A percentile compares a stretch with the other conserved stretches of the same genome.
phyloP scores from a whole-genome alignment of 2,888 invertebrate species.

The Fragum sueziense region DNA sequence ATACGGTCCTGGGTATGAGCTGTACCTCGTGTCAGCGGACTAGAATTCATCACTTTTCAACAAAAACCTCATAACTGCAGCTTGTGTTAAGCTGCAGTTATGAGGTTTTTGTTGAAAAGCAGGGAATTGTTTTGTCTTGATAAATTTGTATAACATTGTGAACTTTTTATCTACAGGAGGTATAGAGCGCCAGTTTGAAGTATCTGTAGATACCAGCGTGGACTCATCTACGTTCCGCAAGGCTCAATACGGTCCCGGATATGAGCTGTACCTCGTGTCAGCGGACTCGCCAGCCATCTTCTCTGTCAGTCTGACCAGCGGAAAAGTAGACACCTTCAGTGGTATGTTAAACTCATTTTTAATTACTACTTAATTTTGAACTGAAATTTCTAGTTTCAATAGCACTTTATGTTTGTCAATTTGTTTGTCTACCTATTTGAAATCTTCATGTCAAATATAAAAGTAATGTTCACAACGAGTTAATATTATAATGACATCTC shows the following conservation, averaged over 20 bases:
- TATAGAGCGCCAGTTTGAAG: slow-evolving; percentile 88
- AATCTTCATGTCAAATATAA: no score
- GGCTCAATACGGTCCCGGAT: slow-evolving; percentile 88
- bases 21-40: slow-evolving; percentile 88
- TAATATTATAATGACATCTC: no score
- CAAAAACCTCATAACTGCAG: no score
- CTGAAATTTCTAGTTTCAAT: neutral
- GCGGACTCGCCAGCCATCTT: slow-evolving; percentile 89
- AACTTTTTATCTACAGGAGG: no score
- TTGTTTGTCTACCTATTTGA: no score
- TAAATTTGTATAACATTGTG: no score
- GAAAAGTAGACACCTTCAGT: slow-evolving; percentile 90
- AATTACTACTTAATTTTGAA: no score
- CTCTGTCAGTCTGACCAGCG: slow-evolving; percentile 86
- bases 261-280: slow-evolving; percentile 89
- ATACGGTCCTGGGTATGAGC: slow-evolving; percentile 88
- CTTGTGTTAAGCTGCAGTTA: no score
- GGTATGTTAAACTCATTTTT: slow-evolving; percentile 85
- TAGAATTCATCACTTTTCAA: no score
- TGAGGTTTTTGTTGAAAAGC: no score
- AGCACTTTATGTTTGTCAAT: neutral
- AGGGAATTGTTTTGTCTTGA: no score
- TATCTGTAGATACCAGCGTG: slow-evolving; percentile 89
- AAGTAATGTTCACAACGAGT: no score
- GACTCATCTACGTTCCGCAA: slow-evolving; percentile 89